Evolutionary conservation across 1,140 invertebrate genomes (phyloP).

Genomic region (Globodera ellingtonae): DNA sequence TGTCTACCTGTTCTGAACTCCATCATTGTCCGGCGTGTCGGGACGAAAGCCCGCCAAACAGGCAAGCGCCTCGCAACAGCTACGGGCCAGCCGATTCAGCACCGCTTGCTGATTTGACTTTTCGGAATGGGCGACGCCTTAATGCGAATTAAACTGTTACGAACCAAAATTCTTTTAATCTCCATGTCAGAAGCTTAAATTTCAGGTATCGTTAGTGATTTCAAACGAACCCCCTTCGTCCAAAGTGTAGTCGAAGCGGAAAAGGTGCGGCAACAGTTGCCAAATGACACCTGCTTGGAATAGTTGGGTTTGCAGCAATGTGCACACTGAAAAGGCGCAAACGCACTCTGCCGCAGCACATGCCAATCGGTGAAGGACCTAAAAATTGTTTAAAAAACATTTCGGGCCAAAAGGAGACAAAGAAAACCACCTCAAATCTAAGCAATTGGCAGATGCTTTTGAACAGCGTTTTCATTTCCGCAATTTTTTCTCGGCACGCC

Average conservation of each 20-base stretch:
- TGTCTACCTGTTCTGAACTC: constrained; percentile 70
- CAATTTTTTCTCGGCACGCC: constrained; percentile 81
- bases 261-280: constrained; percentile 86
- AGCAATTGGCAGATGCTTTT: constrained; percentile 85
- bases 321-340: constrained; percentile 78
- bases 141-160: not conserved
- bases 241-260: constrained; percentile 94
- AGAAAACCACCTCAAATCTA: constrained; percentile 78
- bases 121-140: constrained; percentile 55
- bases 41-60: constrained; percentile 77
- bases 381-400: constrained; percentile 40
- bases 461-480: constrained; percentile 80
- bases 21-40: constrained; percentile 72
- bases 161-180: not conserved
- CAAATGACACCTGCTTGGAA: constrained; percentile 89
- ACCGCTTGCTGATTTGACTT: constrained; percentile 75
- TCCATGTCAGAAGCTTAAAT: too few relatives aligned
- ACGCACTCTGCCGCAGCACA: constrained; percentile 82
- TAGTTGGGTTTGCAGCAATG: constrained; percentile 82
- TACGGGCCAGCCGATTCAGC: constrained; percentile 85
- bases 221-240: constrained; percentile 80
- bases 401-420: not conserved
- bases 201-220: not conserved
- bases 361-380: constrained; percentile 80
- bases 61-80: constrained; percentile 80